Percentiles rank a stretch among this genome's conserved stretches.
These are phyloP conservation scores for Luscinia megarhynchos DNA, from an alignment of 2,797 vertebrate genomes.

Conservation along the genomic window DNA sequence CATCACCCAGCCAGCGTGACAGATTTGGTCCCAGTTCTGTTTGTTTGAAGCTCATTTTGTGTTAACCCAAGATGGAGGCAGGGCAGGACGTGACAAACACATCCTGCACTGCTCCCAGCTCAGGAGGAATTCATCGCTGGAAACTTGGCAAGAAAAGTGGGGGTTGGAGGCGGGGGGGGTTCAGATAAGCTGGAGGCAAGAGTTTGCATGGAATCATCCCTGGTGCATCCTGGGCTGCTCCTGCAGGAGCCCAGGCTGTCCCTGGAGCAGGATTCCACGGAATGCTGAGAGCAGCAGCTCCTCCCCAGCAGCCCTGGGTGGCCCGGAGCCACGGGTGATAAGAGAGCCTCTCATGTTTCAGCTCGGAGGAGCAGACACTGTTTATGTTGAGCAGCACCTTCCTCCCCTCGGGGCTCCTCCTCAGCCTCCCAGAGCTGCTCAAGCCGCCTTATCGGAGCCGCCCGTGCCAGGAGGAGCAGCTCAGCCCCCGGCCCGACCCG, in stretches of 20 bases:
- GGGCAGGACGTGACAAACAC: constrained; percentile 62
- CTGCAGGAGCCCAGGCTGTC: background rate
- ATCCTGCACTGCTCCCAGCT: constrained; percentile 33
- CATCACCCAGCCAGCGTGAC: background rate
- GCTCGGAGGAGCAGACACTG: background rate
- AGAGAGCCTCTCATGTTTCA: background rate
- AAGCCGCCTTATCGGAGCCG: background rate
- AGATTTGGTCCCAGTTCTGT: background rate
- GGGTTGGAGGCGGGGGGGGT: background rate
- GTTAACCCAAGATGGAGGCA: background rate
- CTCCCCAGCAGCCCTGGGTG: background rate
- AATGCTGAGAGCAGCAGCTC: background rate
- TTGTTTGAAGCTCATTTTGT: background rate
- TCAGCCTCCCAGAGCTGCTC: background rate
- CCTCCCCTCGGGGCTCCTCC: background rate
- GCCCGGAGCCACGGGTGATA: background rate
- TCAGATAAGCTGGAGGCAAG: constrained; percentile 21
- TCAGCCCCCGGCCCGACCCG: background rate
- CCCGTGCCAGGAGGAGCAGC: constrained; percentile 19
- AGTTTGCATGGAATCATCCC: background rate
- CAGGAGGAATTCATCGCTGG: constrained; percentile 23
- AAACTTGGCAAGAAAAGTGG: constrained; percentile 52
- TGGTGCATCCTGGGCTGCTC: background rate
- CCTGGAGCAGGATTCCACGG: background rate
- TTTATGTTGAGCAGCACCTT: background rate